phyloP scores from a whole-genome alignment of 2,888 invertebrate genomes.

The Aleiodes testaceus region DNA sequence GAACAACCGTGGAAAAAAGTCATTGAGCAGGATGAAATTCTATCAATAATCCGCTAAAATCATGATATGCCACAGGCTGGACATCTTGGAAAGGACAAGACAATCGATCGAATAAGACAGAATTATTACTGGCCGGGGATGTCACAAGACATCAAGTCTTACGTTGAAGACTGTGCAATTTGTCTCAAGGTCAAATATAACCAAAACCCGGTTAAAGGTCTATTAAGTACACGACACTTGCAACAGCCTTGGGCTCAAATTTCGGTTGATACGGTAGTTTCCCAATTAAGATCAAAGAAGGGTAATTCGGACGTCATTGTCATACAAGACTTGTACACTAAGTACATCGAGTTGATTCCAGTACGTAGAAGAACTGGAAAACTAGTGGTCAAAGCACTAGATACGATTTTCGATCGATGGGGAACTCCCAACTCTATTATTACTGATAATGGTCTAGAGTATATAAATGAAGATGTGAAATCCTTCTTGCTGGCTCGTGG shows the following conservation, averaged over 20 bases:
- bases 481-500: conserved; percentile 35
- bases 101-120: conserved; percentile 42
- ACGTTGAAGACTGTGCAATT: no score
- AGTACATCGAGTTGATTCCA: no score
- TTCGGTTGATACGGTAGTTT: conserved; percentile 38
- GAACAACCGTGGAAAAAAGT: conserved; percentile 12
- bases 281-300: conserved; percentile 25
- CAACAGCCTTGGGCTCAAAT: conserved; percentile 40
- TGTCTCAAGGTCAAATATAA: no score
- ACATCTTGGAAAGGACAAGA: conserved; percentile 47
- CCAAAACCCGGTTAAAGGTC: conserved; percentile 38
- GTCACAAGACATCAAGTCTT: no score
- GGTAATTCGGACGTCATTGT: no score
- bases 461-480: conserved; percentile 43
- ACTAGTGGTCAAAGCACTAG: conserved; percentile 31
- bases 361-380: no score
- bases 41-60: conserved; percentile 40
- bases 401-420: conserved; percentile 47
- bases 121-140: conserved; percentile 42
- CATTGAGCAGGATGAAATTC: conserved; percentile 31
- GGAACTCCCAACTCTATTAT: conserved; percentile 43
- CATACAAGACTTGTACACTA: no score
- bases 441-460: conserved; percentile 47
- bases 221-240: conserved; percentile 30
- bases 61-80: conserved; percentile 41